phyloP scores from a whole-genome alignment of 2,888 invertebrate species.

The Drosophila anceps region DNA sequence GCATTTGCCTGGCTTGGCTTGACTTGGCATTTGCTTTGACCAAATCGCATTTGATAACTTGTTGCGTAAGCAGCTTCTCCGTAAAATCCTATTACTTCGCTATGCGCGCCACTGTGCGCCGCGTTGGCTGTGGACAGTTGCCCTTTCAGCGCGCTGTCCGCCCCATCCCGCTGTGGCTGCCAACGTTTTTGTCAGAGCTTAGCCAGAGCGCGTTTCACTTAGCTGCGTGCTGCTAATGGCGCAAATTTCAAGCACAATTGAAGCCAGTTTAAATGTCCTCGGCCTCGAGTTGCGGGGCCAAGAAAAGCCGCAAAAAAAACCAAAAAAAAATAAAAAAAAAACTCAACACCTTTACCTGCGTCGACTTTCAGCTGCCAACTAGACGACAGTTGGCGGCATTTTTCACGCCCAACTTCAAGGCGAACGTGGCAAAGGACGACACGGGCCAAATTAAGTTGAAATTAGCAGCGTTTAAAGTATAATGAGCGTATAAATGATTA shows the following conservation, averaged over 20 bases:
- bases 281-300: neutral
- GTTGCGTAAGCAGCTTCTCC: conserved; percentile 9
- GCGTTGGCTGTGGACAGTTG: conserved; percentile 5
- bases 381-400: conserved; percentile 36
- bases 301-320: neutral
- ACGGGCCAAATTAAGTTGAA: conserved; percentile 62
- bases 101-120: conserved; percentile 8
- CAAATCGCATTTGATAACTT: conserved; percentile 3
- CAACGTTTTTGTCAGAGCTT: conserved; percentile 14
- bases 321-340: conserved; percentile 18
- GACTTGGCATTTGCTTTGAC: neutral
- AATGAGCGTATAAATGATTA: conserved; percentile 77
- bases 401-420: conserved; percentile 24
- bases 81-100: neutral
- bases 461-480: conserved; percentile 72
- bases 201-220: conserved; percentile 28
- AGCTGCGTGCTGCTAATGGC: conserved; percentile 65
- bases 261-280: conserved; percentile 61
- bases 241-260: conserved; percentile 76
- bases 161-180: neutral
- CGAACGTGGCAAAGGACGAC: neutral
- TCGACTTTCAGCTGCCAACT: conserved; percentile 9
- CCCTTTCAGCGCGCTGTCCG: conserved; percentile 2
- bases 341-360: conserved; percentile 29
- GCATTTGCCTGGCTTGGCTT: neutral